phyloP scores from a whole-genome alignment of 2,113 vertebrate species.

The Emydura subglobosa region DNA sequence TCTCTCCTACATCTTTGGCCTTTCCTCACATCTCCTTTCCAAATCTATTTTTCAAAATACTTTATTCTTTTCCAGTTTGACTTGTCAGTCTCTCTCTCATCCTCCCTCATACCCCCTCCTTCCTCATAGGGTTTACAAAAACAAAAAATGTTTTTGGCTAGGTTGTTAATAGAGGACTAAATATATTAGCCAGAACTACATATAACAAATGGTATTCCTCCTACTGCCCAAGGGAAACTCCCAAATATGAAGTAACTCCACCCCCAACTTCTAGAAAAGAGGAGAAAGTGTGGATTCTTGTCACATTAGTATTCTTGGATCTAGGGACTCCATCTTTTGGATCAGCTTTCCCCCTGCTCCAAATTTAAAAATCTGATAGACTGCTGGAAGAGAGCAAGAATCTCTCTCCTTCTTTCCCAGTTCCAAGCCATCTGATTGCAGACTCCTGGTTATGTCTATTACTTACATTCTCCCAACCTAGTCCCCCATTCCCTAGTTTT shows the following conservation, averaged over 20 bases:
- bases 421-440: background rate
- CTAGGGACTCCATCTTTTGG: background rate
- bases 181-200: background rate
- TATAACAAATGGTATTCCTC: background rate
- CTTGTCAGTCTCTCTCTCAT: background rate
- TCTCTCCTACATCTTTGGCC: background rate
- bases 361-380: background rate
- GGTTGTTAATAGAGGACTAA: background rate
- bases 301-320: background rate
- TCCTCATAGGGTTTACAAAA: background rate
- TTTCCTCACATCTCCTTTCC: background rate
- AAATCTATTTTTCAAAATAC: background rate
- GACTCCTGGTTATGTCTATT: background rate
- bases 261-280: background rate
- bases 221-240: background rate
- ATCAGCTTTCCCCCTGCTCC: background rate
- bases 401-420: background rate
- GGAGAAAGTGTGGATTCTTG: background rate
- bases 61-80: background rate
- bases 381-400: background rate
- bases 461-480: background rate
- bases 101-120: background rate
- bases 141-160: background rate
- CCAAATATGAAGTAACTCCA: background rate
- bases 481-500: background rate